phyloP scores from a whole-genome alignment of 2,888 invertebrate species.

The Kryphioiulus occultus region DNA sequence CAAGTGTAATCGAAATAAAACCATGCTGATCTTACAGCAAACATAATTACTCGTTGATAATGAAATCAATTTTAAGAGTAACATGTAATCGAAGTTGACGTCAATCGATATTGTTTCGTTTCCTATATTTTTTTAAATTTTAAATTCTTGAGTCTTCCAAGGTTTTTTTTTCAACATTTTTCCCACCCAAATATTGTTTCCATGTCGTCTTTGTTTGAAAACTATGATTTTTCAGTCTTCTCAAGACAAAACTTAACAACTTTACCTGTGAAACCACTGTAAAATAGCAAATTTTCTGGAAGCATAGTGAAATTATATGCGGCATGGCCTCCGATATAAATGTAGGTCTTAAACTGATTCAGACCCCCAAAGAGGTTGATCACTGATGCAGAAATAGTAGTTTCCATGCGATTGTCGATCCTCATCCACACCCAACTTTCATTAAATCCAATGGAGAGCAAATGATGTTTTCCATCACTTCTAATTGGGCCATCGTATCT shows the following conservation, averaged over 20 bases:
- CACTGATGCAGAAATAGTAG: neutral
- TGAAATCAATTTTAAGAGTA: no score
- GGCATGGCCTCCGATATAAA: slow-evolving; percentile 41
- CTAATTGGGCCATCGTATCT: neutral
- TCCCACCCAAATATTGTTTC: no score
- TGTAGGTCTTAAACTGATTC: neutral
- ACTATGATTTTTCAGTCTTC: no score
- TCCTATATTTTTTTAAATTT: no score
- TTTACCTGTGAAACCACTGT: slow-evolving; percentile 16
- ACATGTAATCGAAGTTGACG: no score
- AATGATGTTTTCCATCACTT: neutral
- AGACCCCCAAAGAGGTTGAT: neutral
- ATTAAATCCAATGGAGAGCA: neutral
- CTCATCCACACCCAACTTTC: neutral
- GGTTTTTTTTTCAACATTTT: no score
- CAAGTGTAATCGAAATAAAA: no score
- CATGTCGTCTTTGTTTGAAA: no score
- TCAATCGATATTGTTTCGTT: no score
- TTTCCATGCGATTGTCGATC: neutral
- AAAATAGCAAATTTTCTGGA: neutral
- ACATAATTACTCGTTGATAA: no score
- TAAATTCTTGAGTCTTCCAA: no score
- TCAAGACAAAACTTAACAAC: neutral
- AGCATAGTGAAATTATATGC: slow-evolving; percentile 33
- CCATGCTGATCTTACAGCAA: no score